Base-by-base conservation (phyloP, 2,888 invertebrate species). In the Parasteatoda lunata region DNA sequence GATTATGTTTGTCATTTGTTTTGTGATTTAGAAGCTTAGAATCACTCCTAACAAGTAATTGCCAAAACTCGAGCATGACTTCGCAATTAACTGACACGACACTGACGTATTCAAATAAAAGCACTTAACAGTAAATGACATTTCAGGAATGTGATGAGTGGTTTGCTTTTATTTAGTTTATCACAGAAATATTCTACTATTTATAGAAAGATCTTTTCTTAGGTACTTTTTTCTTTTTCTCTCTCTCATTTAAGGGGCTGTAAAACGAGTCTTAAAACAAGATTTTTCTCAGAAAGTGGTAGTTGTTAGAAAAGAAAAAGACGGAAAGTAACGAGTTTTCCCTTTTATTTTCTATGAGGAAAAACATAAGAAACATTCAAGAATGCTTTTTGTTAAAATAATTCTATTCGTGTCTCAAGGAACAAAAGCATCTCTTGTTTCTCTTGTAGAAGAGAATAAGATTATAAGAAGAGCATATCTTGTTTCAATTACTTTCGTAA, bases 251-350 rank as follows among this genome's bases (percentile, higher is more conserved):
- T 71, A 47, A 59, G 47, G 80, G 49, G 64, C 66, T 52, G 66
- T 80, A 72, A 47, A 73, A 66, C 64, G 15, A 30, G 80, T 80
- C 13, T 51, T 15, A 65, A 80, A 80, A 59, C n/a, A n/a, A n/a
- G n/a, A 13, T 59, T n/a, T 9, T 9, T 4, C n/a, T 13, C n/a
- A 59, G 59, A 8, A 59, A 7, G 30, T 30, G n/a, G 59, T 59
- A 59, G 59, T 59, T 59, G 8, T n/a, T 13, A 59, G 59, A n/a
- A n/a, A 11, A 59, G n/a, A 54, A 59, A 59, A 59, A 13, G n/a
- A 59, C 59, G 6, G 59, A 8, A 59, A 59, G 59, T 59, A 59
- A 59, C 59, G 6, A 59, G 59, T 59, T 59, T 59, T n/a, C 9
- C 59, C 59, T 59, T 9, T 59, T 59, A 59, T 59, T 59, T 59